Conservation (phyloP, 2,113 vertebrate species). For the Spizaetus ornatus region DNA sequence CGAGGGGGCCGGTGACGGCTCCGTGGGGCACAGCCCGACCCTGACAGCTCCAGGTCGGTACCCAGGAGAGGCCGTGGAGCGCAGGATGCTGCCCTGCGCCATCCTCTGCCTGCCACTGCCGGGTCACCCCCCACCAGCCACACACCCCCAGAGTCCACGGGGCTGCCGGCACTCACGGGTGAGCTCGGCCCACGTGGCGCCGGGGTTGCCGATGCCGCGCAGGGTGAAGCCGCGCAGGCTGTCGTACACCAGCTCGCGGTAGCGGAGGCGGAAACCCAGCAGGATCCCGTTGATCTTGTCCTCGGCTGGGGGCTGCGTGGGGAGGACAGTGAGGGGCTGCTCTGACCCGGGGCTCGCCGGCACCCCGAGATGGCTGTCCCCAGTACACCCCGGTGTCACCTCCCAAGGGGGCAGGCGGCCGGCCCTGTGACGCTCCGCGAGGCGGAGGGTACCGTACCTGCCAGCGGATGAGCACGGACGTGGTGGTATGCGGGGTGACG, state of each 20-base stretch:
- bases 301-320: conserved; percentile 81
- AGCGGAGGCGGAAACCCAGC: conserved; percentile 90
- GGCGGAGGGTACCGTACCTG: conserved; percentile 73
- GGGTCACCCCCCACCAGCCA: background rate
- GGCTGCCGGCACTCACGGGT: conserved; percentile 76
- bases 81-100: background rate
- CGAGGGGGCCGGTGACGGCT: background rate
- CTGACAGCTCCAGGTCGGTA: background rate
- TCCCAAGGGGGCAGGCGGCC: background rate
- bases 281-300: conserved; percentile 95
- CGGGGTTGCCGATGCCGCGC: conserved; percentile 69
- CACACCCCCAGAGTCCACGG: rapidly evolving
- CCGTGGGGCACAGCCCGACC: background rate
- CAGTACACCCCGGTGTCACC: rapidly evolving
- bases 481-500: conserved; percentile 92
- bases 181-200: conserved; percentile 84
- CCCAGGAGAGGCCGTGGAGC: rapidly evolving
- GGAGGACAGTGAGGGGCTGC: background rate
- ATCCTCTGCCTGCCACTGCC: rapidly evolving
- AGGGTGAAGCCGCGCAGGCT: conserved; percentile 79
- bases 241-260: conserved; percentile 87
- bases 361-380: background rate
- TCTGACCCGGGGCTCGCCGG: rapidly evolving
- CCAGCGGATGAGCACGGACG: conserved; percentile 93
- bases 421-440: rapidly evolving